Evolutionary conservation across 2,113 vertebrate species (phyloP).

Genomic region (Gopherus flavomarginatus): DNA sequence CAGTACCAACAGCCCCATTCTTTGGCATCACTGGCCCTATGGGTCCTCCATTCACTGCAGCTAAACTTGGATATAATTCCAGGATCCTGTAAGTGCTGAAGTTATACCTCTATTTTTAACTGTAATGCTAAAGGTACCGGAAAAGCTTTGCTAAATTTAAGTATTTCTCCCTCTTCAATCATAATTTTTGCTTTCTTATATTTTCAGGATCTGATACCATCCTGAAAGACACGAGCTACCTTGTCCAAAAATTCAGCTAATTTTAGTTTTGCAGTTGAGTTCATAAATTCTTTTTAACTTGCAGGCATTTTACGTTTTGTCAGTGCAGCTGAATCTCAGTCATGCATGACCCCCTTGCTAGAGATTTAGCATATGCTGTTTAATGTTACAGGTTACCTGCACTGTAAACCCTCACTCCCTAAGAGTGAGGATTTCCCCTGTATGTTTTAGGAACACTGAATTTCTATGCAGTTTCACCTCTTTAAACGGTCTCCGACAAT

Average conservation of each 20-base stretch:
- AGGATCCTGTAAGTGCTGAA: not conserved
- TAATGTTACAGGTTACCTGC: not conserved
- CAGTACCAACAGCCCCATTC: not conserved
- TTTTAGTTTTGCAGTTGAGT: not conserved
- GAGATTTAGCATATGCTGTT: not conserved
- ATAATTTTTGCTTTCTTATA: not conserved
- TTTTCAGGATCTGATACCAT: not conserved
- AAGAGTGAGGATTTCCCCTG: not conserved
- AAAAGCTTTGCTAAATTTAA: not conserved
- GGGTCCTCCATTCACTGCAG: not conserved
- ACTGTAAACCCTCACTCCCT: not conserved
- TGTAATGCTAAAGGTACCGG: not conserved
- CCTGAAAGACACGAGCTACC: not conserved
- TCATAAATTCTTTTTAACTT: not conserved
- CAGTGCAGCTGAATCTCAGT: not conserved
- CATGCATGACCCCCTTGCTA: accelerated
- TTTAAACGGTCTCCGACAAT: not conserved
- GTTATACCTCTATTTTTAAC: not conserved
- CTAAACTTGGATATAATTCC: not conserved
- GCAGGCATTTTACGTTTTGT: not conserved
- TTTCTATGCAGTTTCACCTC: not conserved
- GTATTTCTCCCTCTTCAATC: not conserved
- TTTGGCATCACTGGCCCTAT: not conserved
- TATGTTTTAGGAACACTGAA: not conserved
- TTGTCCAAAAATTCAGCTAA: not conserved